These are phyloP conservation scores for Lasioglossum vierecki DNA, from an alignment of 2,888 invertebrate species.

Conservation along the genomic window DNA sequence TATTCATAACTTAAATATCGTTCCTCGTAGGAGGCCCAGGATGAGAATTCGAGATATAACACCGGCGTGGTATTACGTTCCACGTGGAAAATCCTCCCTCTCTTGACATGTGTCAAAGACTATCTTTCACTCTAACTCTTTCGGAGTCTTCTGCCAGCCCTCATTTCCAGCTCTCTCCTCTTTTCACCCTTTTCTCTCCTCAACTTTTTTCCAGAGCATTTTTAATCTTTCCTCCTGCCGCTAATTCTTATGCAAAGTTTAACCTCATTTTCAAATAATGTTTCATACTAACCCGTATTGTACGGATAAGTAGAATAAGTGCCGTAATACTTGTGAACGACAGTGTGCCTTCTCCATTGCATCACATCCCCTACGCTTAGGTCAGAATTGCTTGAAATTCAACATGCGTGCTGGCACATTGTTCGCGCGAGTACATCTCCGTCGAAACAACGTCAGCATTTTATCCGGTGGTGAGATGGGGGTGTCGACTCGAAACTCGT, in stretches of 20 bases:
- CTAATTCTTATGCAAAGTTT: neutral
- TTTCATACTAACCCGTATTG: neutral
- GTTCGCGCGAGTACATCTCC: conserved; percentile 18
- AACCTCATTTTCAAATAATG: no score
- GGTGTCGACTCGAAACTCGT: conserved; percentile 39
- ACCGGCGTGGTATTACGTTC: conserved; percentile 69
- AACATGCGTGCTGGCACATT: conserved; percentile 20
- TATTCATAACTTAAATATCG: conserved; percentile 82
- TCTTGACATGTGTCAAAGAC: conserved; percentile 23
- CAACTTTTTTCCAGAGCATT: neutral
- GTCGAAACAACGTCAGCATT: conserved; percentile 63
- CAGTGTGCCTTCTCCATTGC: neutral
- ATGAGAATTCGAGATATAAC: conserved; percentile 64
- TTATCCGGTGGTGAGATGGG: conserved; percentile 21
- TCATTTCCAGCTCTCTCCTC: conserved; percentile 4
- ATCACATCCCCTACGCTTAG: neutral
- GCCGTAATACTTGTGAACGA: neutral
- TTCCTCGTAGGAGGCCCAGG: conserved; percentile 53
- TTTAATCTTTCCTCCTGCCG: neutral
- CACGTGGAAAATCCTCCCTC: conserved; percentile 44
- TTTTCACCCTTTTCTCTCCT: neutral
- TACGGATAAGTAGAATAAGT: neutral
- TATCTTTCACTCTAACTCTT: conserved; percentile 26
- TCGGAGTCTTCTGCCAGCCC: neutral
- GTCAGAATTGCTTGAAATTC: conserved; percentile 20